These are phyloP conservation scores for Macaca nemestrina DNA, from an alignment of 2,113 vertebrate species.

Conservation along the genomic window DNA sequence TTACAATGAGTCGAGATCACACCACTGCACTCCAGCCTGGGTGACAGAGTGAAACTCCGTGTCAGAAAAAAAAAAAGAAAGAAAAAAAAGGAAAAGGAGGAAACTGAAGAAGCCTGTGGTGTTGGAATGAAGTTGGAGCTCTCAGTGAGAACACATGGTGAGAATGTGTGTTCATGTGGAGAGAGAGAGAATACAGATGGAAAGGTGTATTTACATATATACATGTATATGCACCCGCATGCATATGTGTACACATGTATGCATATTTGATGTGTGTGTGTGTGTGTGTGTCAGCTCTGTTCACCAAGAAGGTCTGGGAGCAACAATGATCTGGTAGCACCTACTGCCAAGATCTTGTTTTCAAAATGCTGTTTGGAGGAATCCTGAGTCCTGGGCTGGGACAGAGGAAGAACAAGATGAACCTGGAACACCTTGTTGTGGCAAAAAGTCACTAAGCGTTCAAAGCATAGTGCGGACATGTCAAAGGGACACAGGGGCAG, in stretches of 20 bases:
- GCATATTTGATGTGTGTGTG: too few species aligned
- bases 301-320: background rate
- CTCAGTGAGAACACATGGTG: background rate
- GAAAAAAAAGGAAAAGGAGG: background rate
- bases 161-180: background rate
- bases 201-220: background rate
- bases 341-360: background rate
- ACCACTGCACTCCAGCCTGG: too few species aligned
- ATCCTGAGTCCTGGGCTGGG: background rate
- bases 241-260: too few species aligned
- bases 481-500: background rate
- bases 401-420: background rate
- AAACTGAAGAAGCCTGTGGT: background rate
- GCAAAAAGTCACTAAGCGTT: background rate
- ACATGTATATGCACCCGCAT: background rate
- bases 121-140: background rate
- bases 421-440: background rate
- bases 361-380: background rate
- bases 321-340: background rate
- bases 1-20: too few species aligned
- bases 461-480: accelerated
- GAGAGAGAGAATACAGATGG: background rate
- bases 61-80: too few species aligned
- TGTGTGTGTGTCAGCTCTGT: background rate
- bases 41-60: too few species aligned